Conservation (phyloP, 2,797 vertebrate species). For the Poliocrania exsul region DNA sequence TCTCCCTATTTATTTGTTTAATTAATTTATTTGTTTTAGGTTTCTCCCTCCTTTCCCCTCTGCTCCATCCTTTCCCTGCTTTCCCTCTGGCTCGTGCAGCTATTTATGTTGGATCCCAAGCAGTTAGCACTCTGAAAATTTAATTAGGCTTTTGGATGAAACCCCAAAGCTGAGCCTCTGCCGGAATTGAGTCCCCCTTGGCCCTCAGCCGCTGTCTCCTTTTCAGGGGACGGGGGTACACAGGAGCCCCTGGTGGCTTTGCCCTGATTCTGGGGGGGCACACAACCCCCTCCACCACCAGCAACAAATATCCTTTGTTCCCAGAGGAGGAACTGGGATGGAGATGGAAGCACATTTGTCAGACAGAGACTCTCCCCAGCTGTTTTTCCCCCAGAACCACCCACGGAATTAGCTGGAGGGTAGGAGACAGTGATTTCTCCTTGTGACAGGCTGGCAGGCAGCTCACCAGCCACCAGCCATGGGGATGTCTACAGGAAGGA, state of each 20-base stretch:
- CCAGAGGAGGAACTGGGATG: neutral
- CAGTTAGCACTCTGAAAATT: slow-evolving; percentile 29
- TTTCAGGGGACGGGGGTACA: neutral
- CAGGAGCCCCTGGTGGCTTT: neutral
- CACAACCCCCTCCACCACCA: neutral
- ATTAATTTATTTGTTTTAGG: slow-evolving; percentile 4
- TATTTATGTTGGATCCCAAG: slow-evolving; percentile 30
- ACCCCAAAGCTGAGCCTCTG: neutral
- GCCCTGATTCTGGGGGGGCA: accelerated
- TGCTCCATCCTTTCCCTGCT: neutral
- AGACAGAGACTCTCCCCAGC: neutral
- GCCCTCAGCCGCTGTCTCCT: accelerated
- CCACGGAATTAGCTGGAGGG: accelerated
- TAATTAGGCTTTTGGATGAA: slow-evolving; percentile 4
- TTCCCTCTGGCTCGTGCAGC: neutral
- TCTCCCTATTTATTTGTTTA: neutral
- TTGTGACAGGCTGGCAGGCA: neutral
- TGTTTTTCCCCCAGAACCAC: neutral
- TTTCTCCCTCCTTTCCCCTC: neutral
- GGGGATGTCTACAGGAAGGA: accelerated
- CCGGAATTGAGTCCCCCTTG: neutral
- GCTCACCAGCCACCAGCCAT: neutral
- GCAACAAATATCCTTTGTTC: neutral
- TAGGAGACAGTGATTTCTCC: accelerated
- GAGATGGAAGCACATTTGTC: accelerated